Evolutionary conservation across 2,888 invertebrate species (phyloP).

Genomic region (Myathropa florea): DNA sequence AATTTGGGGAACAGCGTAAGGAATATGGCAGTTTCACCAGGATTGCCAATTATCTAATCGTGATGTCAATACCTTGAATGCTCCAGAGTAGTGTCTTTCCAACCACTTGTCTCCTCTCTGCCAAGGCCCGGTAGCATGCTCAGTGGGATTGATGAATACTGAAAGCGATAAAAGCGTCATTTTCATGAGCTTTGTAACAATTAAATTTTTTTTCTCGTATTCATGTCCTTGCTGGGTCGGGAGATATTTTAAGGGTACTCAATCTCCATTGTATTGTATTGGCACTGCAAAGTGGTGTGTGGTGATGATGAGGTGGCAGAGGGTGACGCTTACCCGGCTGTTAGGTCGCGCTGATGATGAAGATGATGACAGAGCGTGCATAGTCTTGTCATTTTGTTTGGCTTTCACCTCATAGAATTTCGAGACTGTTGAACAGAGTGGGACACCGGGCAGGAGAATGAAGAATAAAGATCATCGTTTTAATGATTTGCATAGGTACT

Average conservation of each 20-base stretch:
- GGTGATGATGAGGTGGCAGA: conserved; percentile 14
- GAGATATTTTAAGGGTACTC: conserved; percentile 67
- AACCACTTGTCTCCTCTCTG: conserved; percentile 18
- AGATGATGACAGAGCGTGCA: conserved; percentile 53
- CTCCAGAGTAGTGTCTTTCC: conserved; percentile 44
- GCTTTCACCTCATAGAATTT: conserved; percentile 61
- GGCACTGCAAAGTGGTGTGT: conserved; percentile 52
- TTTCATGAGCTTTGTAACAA: conserved; percentile 66
- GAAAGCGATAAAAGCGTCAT: conserved; percentile 67
- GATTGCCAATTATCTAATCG: conserved; percentile 68
- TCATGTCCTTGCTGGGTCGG: conserved; percentile 37
- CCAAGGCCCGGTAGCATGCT: conserved; percentile 18
- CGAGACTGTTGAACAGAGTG: conserved; percentile 40
- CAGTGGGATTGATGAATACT: conserved; percentile 61
- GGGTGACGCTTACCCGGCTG: conserved; percentile 43
- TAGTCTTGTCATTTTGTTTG: conserved; percentile 65
- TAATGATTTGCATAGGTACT: conserved; percentile 70
- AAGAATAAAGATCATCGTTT: conserved; percentile 62
- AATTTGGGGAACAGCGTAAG: conserved; percentile 41
- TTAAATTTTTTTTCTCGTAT: conserved; percentile 54
- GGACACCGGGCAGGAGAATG: conserved; percentile 29
- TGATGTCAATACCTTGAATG: conserved; percentile 66
- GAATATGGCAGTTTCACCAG: conserved; percentile 58
- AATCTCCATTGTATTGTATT: conserved; percentile 66
- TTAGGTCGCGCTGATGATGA: conserved; percentile 45